phyloP scores from a whole-genome alignment of 92 coral and sea anemone genomes.

The Palythoa heliodiscus region DNA sequence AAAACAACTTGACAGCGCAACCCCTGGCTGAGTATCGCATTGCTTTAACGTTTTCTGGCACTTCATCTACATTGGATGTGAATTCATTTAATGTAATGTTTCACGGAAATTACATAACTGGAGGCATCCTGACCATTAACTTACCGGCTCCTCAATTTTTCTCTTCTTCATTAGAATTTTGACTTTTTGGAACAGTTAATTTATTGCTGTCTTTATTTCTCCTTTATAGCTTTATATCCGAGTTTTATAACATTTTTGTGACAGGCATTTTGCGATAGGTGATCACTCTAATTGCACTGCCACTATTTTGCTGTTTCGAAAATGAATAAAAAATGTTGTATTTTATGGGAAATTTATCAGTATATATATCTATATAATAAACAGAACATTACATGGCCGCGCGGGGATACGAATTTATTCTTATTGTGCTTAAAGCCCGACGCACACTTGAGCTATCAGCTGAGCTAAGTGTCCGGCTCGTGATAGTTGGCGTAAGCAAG shows the following conservation, averaged over 20 bases:
- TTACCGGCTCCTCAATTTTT: neutral
- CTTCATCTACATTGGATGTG: neutral
- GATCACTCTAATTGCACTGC: neutral
- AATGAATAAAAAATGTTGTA: neutral
- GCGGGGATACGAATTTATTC: neutral
- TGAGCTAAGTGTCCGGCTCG: too few relatives aligned
- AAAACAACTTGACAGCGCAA: slow-evolving; percentile 42
- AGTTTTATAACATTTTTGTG: neutral
- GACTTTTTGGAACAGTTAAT: neutral
- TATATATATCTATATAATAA: neutral
- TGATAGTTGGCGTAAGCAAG: too few relatives aligned
- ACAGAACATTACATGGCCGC: neutral
- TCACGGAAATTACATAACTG: neutral
- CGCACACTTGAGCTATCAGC: too few relatives aligned
- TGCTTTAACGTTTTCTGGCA: slow-evolving; percentile 19
- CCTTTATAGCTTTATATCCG: neutral
- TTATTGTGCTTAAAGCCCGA: neutral
- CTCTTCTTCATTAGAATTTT: neutral
- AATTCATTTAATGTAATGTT: neutral
- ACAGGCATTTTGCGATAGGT: neutral
- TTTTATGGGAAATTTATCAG: neutral
- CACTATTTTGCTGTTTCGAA: neutral
- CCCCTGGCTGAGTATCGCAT: slow-evolving; percentile 27
- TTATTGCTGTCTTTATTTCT: slow-evolving; percentile 1
- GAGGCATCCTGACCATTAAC: neutral